phyloP scores from a whole-genome alignment of 2,888 invertebrate species.

The Drosophila fulvimacula region DNA sequence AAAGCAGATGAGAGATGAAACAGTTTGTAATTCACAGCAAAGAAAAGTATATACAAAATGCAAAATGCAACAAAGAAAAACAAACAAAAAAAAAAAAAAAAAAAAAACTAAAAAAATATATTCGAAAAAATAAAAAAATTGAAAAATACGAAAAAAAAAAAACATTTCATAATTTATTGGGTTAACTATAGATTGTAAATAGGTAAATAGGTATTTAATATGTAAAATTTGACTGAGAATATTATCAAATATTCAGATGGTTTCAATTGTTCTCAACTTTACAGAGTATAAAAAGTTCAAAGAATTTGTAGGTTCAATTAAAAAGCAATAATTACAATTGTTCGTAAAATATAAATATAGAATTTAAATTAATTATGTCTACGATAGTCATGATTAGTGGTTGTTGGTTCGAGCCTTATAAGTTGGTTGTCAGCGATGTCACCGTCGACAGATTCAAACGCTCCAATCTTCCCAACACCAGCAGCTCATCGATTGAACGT shows the following conservation, averaged over 20 bases:
- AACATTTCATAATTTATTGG: conserved; percentile 5
- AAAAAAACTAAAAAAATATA: conserved; percentile 68
- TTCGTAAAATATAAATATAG: too few species aligned
- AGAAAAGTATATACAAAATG: conserved; percentile 66
- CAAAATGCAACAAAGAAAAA: conserved; percentile 67
- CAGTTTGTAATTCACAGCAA: conserved; percentile 67
- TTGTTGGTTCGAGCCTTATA: conserved; percentile 36
- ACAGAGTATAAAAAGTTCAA: too few species aligned
- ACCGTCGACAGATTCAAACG: conserved; percentile 65
- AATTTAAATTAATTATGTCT: background rate
- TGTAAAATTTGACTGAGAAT: too few species aligned
- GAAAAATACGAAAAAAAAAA: conserved; percentile 56
- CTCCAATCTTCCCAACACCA: conserved; percentile 62
- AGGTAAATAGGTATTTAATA: too few species aligned
- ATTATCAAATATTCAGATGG: too few species aligned
- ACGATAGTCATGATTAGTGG: background rate
- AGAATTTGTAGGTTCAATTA: background rate
- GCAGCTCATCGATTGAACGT: conserved; percentile 68
- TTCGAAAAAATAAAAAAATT: conserved; percentile 79
- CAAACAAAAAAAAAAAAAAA: conserved; percentile 56
- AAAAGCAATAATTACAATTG: too few species aligned
- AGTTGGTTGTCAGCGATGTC: conserved; percentile 64
- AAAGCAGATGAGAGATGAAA: conserved; percentile 43
- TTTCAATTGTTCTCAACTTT: too few species aligned
- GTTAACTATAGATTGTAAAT: background rate